Evolutionary conservation across 64 coral and sea anemone species (phyloP).

Genomic region (Catalaphyllia jardinei): DNA sequence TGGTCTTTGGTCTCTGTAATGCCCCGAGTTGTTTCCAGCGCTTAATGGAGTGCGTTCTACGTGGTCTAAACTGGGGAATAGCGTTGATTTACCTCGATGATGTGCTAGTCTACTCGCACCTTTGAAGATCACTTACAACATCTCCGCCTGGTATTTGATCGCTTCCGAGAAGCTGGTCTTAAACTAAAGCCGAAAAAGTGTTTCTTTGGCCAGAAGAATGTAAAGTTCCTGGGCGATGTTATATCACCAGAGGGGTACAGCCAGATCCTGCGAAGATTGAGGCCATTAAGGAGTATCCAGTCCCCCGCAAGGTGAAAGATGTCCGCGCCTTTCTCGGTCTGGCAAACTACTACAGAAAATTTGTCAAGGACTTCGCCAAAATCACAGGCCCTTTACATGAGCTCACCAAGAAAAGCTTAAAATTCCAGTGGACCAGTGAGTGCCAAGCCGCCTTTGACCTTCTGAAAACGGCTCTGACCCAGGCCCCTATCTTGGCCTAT

Average conservation of each 20-base stretch:
- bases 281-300: conserved; percentile 6
- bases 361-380: conserved; percentile 37
- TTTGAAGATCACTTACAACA: not conserved
- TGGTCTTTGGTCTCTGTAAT: conserved; percentile 33
- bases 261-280: conserved; percentile 37
- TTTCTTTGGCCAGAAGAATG: conserved; percentile 2
- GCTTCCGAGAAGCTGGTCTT: not conserved
- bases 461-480: not conserved
- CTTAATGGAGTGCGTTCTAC: conserved; percentile 16
- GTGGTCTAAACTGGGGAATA: not conserved
- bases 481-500: not conserved
- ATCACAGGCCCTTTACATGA: conserved; percentile 10
- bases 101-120: not conserved
- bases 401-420: not conserved
- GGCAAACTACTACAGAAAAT: conserved; percentile 26
- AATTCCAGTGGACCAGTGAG: not conserved
- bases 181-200: conserved; percentile 13
- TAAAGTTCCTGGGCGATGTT: not conserved
- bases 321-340: conserved; percentile 31
- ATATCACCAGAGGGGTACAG: not conserved
- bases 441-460: not conserved
- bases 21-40: conserved; percentile 14
- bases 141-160: not conserved
- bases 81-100: conserved; percentile 34
- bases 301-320: not conserved